These are phyloP conservation scores for Heliangelus exortis DNA, from an alignment of 2,797 vertebrate genomes.

Conservation along the genomic window DNA sequence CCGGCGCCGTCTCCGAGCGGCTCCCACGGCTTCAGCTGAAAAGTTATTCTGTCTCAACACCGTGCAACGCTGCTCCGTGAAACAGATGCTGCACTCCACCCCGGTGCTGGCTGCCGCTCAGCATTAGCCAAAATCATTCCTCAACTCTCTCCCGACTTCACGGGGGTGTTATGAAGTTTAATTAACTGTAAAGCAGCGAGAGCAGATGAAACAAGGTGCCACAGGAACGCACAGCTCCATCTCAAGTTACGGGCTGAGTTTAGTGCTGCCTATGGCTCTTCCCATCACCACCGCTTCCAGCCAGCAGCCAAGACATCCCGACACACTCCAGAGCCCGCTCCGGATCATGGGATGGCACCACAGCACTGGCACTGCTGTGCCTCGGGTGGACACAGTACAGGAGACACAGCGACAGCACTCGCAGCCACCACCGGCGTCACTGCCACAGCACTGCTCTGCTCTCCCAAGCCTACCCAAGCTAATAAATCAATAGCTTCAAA, in stretches of 20 bases:
- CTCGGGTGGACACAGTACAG: not conserved
- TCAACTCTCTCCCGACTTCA: not conserved
- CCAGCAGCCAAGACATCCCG: not conserved
- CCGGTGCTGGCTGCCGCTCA: not conserved
- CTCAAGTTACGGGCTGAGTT: not conserved
- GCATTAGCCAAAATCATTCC: rapidly evolving
- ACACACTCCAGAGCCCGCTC: not conserved
- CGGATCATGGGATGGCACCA: not conserved
- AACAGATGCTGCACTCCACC: not conserved
- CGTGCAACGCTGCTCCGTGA: rapidly evolving
- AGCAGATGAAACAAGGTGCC: not conserved
- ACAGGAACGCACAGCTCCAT: not conserved
- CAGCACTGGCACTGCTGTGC: not conserved
- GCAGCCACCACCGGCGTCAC: rapidly evolving
- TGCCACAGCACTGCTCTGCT: rapidly evolving
- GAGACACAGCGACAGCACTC: rapidly evolving
- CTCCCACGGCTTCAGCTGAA: not conserved
- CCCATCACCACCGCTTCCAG: not conserved
- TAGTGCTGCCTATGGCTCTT: rapidly evolving
- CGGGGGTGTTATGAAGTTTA: not conserved
- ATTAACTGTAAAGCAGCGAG: not conserved
- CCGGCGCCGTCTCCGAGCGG: rapidly evolving
- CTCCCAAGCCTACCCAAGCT: rapidly evolving
- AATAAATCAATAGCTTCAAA: not conserved
- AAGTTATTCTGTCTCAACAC: not conserved